These are phyloP conservation scores for Oreochromis niloticus DNA, from an alignment of 2,113 vertebrate genomes.

Conservation along the genomic window DNA sequence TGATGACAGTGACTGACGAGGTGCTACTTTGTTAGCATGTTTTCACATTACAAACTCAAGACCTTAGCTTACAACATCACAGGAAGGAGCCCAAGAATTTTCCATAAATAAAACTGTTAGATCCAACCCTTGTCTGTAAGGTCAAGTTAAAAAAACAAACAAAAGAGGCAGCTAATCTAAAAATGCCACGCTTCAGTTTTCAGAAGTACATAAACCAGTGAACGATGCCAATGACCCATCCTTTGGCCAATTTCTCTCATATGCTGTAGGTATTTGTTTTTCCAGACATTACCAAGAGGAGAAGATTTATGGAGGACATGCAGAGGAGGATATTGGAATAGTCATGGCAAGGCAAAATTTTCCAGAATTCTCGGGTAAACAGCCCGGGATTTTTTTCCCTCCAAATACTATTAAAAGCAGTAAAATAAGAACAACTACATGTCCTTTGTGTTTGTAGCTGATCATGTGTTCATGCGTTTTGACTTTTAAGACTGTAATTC, in stretches of 20 bases:
- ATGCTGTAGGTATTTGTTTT: neutral
- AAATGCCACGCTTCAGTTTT: neutral
- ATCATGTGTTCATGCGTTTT: neutral
- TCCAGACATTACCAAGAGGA: neutral
- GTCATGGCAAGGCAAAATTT: neutral
- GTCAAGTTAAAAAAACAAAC: neutral
- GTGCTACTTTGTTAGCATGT: neutral
- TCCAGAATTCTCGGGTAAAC: neutral
- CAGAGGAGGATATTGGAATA: neutral
- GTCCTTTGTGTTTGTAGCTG: neutral
- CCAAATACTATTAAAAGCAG: neutral
- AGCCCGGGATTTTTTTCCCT: neutral
- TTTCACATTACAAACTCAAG: neutral
- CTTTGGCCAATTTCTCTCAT: neutral
- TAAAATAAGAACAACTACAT: neutral
- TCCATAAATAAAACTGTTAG: neutral
- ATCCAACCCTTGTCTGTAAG: neutral
- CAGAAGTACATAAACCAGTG: neutral
- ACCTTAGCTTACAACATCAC: neutral
- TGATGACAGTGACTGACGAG: neutral
- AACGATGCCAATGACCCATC: neutral
- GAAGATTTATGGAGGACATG: neutral
- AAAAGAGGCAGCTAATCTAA: neutral
- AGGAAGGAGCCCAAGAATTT: neutral
- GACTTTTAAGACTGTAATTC: neutral